These are phyloP conservation scores for Brachystomella parvula DNA, from an alignment of 1,140 invertebrate genomes.

Conservation along the genomic window DNA sequence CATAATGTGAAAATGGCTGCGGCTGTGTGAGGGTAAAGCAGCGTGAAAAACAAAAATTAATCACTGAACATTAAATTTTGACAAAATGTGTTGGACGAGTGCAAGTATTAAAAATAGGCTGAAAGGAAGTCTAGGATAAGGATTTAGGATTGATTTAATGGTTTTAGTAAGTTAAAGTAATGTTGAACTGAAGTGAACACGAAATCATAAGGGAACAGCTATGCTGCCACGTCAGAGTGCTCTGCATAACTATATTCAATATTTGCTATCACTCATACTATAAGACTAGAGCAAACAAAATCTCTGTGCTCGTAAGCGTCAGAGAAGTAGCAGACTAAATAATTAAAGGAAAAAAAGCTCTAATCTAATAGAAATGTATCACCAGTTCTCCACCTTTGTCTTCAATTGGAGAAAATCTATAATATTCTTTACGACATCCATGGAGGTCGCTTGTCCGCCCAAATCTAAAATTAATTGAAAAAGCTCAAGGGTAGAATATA, in stretches of 20 bases:
- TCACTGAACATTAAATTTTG: neutral
- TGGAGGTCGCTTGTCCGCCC: constrained; percentile 52
- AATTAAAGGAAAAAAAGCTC: neutral
- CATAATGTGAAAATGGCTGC: constrained; percentile 6
- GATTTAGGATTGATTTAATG: too few species aligned
- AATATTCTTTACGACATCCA: constrained; percentile 54
- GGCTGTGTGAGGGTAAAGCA: constrained; percentile 6
- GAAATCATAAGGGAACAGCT: too few species aligned
- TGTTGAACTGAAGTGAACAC: too few species aligned
- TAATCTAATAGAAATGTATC: constrained; percentile 1
- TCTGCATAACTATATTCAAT: too few species aligned
- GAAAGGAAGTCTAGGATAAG: too few species aligned
- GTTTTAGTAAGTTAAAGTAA: too few species aligned
- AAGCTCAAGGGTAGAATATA: constrained; percentile 1
- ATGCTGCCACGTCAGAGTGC: too few species aligned
- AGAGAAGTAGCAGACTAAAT: too few species aligned
- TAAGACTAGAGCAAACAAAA: too few species aligned
- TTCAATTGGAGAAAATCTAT: constrained; percentile 45
- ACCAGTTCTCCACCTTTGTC: constrained; percentile 40
- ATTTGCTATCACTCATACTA: too few species aligned
- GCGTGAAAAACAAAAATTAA: constrained; percentile 11
- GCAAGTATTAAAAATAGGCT: too few species aligned
- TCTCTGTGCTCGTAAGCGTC: too few species aligned
- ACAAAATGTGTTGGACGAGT: neutral
- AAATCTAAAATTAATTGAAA: constrained; percentile 46